These are phyloP conservation scores for Stenolophus ochropezus DNA, from an alignment of 2,888 invertebrate species.

Conservation along the genomic window DNA sequence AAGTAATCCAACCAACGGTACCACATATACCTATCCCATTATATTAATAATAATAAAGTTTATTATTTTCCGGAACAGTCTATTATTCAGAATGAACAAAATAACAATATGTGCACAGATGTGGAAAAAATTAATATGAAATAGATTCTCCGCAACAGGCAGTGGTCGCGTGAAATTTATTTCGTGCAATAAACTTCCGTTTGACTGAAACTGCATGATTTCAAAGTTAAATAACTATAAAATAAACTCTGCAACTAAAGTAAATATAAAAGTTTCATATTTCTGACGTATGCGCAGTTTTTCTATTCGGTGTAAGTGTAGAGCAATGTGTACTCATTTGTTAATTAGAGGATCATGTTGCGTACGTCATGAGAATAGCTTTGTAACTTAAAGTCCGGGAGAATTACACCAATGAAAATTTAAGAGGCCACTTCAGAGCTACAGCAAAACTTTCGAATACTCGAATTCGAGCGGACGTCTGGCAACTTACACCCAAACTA, in stretches of 20 bases:
- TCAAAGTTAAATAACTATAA: not conserved
- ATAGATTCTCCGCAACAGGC: not conserved
- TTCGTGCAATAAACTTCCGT: not conserved
- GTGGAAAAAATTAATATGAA: not conserved
- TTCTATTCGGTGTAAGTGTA: not conserved
- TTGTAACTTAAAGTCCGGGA: slow-evolving; percentile 6
- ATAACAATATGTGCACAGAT: not conserved
- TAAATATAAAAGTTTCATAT: not conserved
- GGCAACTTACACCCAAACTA: slow-evolving; percentile 25
- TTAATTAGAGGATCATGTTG: slow-evolving; percentile 1
- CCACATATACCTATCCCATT: no score
- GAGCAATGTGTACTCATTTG: not conserved
- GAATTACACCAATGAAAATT: slow-evolving; percentile 28
- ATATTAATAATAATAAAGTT: no score
- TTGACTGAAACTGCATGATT: not conserved
- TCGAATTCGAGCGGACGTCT: slow-evolving; percentile 23
- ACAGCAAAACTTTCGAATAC: slow-evolving; percentile 44
- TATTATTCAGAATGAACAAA: no score
- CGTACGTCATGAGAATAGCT: not conserved
- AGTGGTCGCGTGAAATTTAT: not conserved
- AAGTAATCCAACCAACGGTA: no score
- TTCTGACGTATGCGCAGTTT: not conserved
- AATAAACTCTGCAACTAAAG: not conserved
- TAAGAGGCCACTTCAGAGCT: slow-evolving; percentile 19
- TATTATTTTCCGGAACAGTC: not conserved